Evolutionary conservation across 2,888 invertebrate genomes (phyloP).

Genomic region (Diarsia rubi): DNA sequence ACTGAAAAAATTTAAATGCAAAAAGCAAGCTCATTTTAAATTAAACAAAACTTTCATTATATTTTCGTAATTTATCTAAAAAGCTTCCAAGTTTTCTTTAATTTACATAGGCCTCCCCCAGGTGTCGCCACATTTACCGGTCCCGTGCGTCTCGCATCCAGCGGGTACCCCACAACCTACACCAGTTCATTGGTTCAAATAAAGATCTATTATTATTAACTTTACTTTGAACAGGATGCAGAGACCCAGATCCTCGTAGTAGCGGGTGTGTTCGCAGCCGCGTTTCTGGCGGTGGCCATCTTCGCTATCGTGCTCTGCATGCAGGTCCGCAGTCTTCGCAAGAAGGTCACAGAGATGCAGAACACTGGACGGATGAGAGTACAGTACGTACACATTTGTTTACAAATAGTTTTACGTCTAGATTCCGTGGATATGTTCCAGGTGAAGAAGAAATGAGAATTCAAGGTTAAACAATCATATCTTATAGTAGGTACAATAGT

Average conservation of each 20-base stretch:
- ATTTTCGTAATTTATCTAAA: no score
- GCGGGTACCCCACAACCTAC: no score
- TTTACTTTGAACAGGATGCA: constrained; percentile 17
- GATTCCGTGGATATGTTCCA: neutral
- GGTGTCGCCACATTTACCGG: no score
- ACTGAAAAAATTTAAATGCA: no score
- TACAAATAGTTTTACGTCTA: neutral
- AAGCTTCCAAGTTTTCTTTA: no score
- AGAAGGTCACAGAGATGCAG: constrained; percentile 78
- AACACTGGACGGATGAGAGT: constrained; percentile 80
- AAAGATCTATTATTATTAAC: no score
- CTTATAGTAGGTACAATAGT: neutral
- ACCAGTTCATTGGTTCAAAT: no score
- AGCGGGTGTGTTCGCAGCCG: constrained; percentile 79
- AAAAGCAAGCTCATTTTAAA: no score
- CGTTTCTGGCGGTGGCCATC: constrained; percentile 76
- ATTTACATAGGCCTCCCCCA: no score
- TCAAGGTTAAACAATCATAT: neutral
- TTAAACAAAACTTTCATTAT: no score
- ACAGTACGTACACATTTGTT: constrained; percentile 79
- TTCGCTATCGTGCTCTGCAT: constrained; percentile 76
- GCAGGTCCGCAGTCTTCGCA: constrained; percentile 75
- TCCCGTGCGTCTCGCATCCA: no score
- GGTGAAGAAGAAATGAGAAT: neutral
- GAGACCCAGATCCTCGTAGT: constrained; percentile 74